Evolutionary conservation across 2,113 vertebrate species (phyloP), one percentile per base, ranked within the genome.

Genomic region (Salvelinus fontinalis): DNA sequence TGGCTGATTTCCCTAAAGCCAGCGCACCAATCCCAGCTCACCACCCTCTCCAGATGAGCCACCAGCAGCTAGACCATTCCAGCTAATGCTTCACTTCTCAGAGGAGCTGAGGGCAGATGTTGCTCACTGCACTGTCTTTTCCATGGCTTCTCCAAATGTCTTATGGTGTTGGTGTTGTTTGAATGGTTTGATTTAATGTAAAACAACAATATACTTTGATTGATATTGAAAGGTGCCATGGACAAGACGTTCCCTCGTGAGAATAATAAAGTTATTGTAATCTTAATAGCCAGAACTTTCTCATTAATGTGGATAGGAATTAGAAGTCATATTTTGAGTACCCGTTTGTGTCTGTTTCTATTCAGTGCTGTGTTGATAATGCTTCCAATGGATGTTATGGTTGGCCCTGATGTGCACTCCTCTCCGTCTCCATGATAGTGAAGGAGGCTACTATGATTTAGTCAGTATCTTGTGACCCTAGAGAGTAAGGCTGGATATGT

Each of bases 1-100:
- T 91, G 88, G 87, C 89, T 93, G 90, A 93, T 92, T 93, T 91
- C 92, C 91, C 90, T 79, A 92, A 86, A 90, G 90, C 91, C 89
- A 88, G 83, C 83, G 83, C 90, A 88, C 86, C 89, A 88, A 90
- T 93, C 92, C 89, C 91, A 89, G 88, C 89, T 90, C 90, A 87
- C 87, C 88, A 89, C 89, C 87, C 89, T 89, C 88, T 92, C 89
- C 91, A 92, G 91, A 91, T 90, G 92, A 91, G 89, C 89, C 90
- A 90, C 89, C 91, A 90, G 90, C 89, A 91, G 88, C 91, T 88
- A 89, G 86, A 86, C 89, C 91, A 89, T 89, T 89, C 89, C 85
- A 85, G 86, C 90, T 92, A 92, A 91, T 91, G 89, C 90, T 87
- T 85, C 86, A 87, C 91, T 89, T 90, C 91, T 91, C 90, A 86